Percentiles rank a stretch among this genome's conserved stretches.
These are phyloP conservation scores for Microplitis mediator DNA, from an alignment of 1,140 invertebrate genomes.

Conservation along the genomic window DNA sequence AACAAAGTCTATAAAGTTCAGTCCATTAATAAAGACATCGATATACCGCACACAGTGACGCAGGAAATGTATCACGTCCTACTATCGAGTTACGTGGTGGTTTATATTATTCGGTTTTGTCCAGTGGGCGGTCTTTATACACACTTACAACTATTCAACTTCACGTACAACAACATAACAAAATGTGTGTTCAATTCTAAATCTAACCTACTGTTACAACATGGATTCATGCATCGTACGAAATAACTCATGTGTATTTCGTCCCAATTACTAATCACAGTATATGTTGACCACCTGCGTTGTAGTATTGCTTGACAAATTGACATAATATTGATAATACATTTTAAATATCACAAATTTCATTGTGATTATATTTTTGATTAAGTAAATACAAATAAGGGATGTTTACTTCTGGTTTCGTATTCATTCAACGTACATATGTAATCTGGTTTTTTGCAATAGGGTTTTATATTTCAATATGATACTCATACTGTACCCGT, in stretches of 20 bases:
- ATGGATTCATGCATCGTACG: background rate
- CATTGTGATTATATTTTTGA: too few relatives aligned
- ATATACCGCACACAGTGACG: slow-evolving; percentile 33
- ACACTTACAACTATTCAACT: background rate
- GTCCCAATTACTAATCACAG: too few relatives aligned
- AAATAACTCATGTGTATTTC: background rate
- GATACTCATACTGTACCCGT: too few relatives aligned
- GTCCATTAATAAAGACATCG: slow-evolving; percentile 53
- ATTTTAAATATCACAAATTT: too few relatives aligned
- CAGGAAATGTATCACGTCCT: slow-evolving; percentile 31
- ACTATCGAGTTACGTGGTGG: slow-evolving; percentile 40
- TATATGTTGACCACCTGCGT: too few relatives aligned
- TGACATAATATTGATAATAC: too few relatives aligned
- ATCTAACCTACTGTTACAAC: background rate
- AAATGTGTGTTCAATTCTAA: background rate
- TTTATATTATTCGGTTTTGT: slow-evolving; percentile 11
- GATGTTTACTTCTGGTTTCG: too few relatives aligned
- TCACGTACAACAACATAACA: background rate
- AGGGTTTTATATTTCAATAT: too few relatives aligned
- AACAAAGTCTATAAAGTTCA: background rate
- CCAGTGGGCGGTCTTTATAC: slow-evolving; percentile 23
- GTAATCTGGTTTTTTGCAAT: too few relatives aligned
- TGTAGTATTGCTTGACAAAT: too few relatives aligned
- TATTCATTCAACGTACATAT: too few relatives aligned
- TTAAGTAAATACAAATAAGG: too few relatives aligned